Conservation (phyloP, 92 coral and sea anemone species). For the Epizoanthus illoricatus region DNA sequence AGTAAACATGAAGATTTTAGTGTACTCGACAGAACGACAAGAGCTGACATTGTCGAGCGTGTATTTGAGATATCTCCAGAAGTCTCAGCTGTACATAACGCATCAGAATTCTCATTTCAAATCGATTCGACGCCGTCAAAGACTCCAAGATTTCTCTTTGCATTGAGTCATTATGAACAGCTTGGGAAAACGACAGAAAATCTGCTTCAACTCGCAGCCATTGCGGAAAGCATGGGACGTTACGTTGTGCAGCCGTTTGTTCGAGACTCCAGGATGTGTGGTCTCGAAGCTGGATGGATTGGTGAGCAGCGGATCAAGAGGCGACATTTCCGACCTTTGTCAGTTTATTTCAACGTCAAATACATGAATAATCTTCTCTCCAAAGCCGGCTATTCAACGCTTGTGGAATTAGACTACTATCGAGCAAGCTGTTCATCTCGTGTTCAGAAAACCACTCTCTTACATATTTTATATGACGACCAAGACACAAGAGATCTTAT, state of each 20-base stretch:
- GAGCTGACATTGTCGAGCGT: slow-evolving; percentile 19
- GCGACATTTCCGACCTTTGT: slow-evolving; percentile 80
- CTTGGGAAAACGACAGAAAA: slow-evolving; percentile 95
- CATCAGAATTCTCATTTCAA: slow-evolving; percentile 44
- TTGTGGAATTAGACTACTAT: slow-evolving; percentile 68
- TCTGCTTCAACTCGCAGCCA: slow-evolving; percentile 81
- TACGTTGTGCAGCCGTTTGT: slow-evolving; percentile 90
- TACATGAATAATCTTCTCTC: slow-evolving; percentile 71
- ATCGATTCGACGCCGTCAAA: slow-evolving; percentile 30
- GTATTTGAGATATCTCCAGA: slow-evolving; percentile 63
- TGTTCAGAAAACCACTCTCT: slow-evolving; percentile 55
- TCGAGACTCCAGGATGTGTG: slow-evolving; percentile 98
- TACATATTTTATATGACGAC: slow-evolving; percentile 82
- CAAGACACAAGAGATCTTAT: slow-evolving; percentile 63
- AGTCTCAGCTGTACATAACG: slow-evolving; percentile 29
- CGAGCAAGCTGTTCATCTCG: slow-evolving; percentile 62
- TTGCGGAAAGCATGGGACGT: slow-evolving; percentile 70
- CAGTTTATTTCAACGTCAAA: slow-evolving; percentile 77
- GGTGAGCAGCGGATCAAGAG: slow-evolving; percentile 74
- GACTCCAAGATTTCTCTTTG: slow-evolving; percentile 70
- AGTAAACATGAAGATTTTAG: slow-evolving; percentile 21
- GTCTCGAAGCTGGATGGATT: slow-evolving; percentile 83
- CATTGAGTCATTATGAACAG: slow-evolving; percentile 93
- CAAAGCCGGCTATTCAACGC: slow-evolving; percentile 61
- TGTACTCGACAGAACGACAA: slow-evolving; percentile 24